These are phyloP conservation scores for Trichomycterus rosablanca DNA, from an alignment of 2,113 vertebrate genomes.

Conservation along the genomic window DNA sequence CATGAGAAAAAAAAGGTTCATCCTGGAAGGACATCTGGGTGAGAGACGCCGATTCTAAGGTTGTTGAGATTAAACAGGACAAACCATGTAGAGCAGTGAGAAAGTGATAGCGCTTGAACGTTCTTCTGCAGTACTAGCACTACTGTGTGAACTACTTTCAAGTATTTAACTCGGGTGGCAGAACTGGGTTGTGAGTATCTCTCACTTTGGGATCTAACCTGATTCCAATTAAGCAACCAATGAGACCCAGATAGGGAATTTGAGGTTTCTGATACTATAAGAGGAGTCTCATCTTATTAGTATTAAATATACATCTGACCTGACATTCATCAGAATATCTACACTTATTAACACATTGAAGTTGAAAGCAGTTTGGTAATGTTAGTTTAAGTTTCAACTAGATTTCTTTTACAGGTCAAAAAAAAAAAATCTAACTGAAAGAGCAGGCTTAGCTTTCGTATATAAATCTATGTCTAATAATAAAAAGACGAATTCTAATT, in stretches of 20 bases:
- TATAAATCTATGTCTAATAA: no score
- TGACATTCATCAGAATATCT: slow-evolving; percentile 50
- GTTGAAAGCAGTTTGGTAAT: slow-evolving; percentile 24
- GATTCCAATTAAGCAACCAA: slow-evolving; percentile 66
- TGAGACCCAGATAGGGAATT: slow-evolving; percentile 54
- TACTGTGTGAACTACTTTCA: slow-evolving; percentile 64
- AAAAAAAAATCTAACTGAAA: neutral
- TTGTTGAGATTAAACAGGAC: slow-evolving; percentile 22
- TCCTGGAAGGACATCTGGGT: no score
- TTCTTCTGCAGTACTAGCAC: slow-evolving; percentile 32
- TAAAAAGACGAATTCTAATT: no score
- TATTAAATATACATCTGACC: slow-evolving; percentile 66
- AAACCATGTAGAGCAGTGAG: slow-evolving; percentile 44
- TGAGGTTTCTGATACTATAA: slow-evolving; percentile 56
- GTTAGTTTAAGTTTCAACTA: slow-evolving; percentile 3
- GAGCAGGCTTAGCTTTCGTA: no score
- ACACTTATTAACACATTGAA: slow-evolving; percentile 40
- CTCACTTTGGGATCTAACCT: slow-evolving; percentile 73
- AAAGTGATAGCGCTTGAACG: slow-evolving; percentile 14
- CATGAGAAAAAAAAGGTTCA: no score
- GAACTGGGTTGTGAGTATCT: slow-evolving; percentile 67
- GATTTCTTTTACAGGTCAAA: no score
- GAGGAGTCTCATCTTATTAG: slow-evolving; percentile 53
- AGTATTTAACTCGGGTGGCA: slow-evolving; percentile 62
- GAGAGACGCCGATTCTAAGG: slow-evolving; percentile 20